Conservation (phyloP, 2,888 invertebrate species). For the Acrocyrtus sp. region DNA sequence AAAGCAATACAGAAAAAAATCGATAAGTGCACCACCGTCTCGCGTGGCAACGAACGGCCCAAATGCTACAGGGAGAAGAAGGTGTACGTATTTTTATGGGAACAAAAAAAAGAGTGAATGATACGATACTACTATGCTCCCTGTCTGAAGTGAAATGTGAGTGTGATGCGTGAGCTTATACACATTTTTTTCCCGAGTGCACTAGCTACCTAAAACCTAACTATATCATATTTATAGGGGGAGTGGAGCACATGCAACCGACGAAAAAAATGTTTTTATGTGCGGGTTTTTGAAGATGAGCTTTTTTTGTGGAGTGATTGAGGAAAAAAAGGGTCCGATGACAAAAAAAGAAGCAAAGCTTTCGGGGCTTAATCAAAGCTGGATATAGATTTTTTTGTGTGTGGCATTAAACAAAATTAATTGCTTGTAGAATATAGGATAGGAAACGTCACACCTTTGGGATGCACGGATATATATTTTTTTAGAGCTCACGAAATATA, state of each 20-base stretch:
- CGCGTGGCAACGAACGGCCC: too few relatives aligned
- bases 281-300: too few relatives aligned
- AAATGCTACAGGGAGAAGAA: too few relatives aligned
- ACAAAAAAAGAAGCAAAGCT: conserved; percentile 63
- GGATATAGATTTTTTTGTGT: neutral
- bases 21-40: neutral
- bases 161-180: neutral
- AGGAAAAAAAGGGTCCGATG: conserved; percentile 59
- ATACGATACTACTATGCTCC: too few relatives aligned
- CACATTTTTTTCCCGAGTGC: conserved; percentile 1
- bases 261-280: neutral
- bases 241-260: neutral
- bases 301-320: too few relatives aligned
- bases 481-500: too few relatives aligned
- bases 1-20: conserved; percentile 16
- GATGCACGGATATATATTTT: too few relatives aligned
- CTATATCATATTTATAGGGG: neutral
- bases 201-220: neutral
- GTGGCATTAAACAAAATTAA: conserved; percentile 17
- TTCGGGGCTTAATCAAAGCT: conserved; percentile 37
- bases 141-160: conserved; percentile 12
- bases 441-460: too few relatives aligned
- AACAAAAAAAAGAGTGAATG: too few relatives aligned
- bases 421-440: too few relatives aligned
- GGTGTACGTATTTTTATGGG: too few relatives aligned